A percentile compares a stretch with the other conserved stretches of the same genome.
phyloP scores from a whole-genome alignment of 1,140 invertebrate species.

The Cyrtorhinus lividipennis region DNA sequence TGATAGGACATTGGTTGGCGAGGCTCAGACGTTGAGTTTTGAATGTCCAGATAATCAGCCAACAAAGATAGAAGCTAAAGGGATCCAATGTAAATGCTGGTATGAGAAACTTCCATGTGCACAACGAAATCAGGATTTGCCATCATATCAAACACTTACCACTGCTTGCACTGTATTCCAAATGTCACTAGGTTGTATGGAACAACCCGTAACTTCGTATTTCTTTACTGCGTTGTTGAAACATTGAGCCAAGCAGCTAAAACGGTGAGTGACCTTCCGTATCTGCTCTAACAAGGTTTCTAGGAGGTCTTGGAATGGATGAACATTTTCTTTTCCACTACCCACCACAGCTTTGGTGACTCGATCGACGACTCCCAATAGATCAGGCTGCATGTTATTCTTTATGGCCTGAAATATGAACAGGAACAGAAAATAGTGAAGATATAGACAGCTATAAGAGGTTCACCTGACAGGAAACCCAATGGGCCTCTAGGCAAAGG shows the following conservation, averaged over 20 bases:
- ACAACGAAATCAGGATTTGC: no score
- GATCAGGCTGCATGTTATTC: slow-evolving; percentile 61
- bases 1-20: slow-evolving; percentile 38
- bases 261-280: slow-evolving; percentile 50
- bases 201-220: slow-evolving; percentile 37
- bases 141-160: slow-evolving; percentile 36
- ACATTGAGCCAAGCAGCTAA: slow-evolving; percentile 41
- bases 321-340: slow-evolving; percentile 25
- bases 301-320: slow-evolving; percentile 37
- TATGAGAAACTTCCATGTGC: no score
- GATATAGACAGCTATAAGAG: background rate
- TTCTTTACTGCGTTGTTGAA: slow-evolving; percentile 41
- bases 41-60: slow-evolving; percentile 70
- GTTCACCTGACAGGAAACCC: no score
- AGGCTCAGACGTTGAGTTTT: slow-evolving; percentile 45
- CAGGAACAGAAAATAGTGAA: background rate
- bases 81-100: no score
- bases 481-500: no score
- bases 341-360: slow-evolving; percentile 38
- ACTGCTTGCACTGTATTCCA: slow-evolving; percentile 80
- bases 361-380: slow-evolving; percentile 57
- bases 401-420: slow-evolving; percentile 49
- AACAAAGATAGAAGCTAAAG: slow-evolving; percentile 59
- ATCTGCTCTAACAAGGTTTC: slow-evolving; percentile 60
- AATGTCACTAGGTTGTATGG: slow-evolving; percentile 68